Base-by-base conservation (phyloP, 1,140 invertebrate genomes). In the Drosophila burlai region DNA sequence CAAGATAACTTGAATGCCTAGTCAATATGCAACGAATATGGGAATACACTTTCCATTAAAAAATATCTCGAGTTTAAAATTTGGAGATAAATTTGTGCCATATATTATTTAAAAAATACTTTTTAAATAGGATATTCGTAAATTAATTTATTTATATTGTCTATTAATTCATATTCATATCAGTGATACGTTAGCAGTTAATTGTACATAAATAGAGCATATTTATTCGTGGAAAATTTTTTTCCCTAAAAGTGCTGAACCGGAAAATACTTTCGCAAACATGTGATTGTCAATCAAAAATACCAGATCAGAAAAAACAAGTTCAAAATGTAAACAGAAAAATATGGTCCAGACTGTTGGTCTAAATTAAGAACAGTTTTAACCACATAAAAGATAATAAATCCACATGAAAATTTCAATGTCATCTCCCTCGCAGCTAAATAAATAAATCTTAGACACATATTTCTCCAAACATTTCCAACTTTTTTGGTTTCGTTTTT, bases 281-380 rank as follows among this genome's bases (percentile, higher is more conserved):
- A 71, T 52, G 49, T 40, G 66, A 59, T 55, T 86, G 83, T 83
- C 83, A 83, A 89, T 86, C 84, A 77, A 57, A 89, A 62, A 52
- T 45, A 47, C 13, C 65, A 67, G 47, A 75, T 36, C 58, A 66
- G n/a, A 15, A 26, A 52, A 67, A 26, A 81, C 43, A 45, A 61
- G 62, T 58, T 49, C 60, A 50, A 60, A 76, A 61, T 67, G 64
- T 83, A 86, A 80, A 80, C 60, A 86, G 34, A 40, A 57, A 54
- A 76, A 76, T 43, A 72, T 59, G 47, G 59, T 38, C 18, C 75
- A 43, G 55, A 59, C 57, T 18, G 38, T 13, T 7, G 42, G 29
- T 42, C 42, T 43, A 74, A 64, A 65, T 42, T n/a, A 75, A 60
- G 47, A 68, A 36, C 18, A 29, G 31, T 21, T 11, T 45, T 13